A percentile compares a stretch with the other conserved stretches of the same genome.
These are phyloP conservation scores for Tribolium freemani DNA, from an alignment of 2,888 invertebrate species.

Conservation along the genomic window DNA sequence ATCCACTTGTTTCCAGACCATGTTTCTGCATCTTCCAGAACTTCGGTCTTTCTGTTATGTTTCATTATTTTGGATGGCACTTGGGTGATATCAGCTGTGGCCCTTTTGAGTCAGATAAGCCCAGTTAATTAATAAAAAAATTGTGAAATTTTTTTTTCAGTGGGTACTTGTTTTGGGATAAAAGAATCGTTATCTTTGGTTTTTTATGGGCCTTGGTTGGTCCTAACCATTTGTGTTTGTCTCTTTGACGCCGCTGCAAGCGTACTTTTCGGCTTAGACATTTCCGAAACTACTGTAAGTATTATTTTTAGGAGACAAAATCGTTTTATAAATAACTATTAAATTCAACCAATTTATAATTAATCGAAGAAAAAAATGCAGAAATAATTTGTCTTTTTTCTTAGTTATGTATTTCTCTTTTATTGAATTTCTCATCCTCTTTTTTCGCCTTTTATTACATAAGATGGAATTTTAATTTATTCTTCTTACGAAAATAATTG, in stretches of 20 bases:
- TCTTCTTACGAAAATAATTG: too few species aligned
- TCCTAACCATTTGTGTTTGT: slow-evolving; percentile 61
- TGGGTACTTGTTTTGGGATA: slow-evolving; percentile 52
- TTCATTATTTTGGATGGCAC: slow-evolving; percentile 54
- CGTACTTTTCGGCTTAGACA: slow-evolving; percentile 66
- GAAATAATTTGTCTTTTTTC: too few species aligned
- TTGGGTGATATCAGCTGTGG: slow-evolving; percentile 58
- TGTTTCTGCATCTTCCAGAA: slow-evolving; percentile 46
- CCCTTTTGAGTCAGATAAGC: slow-evolving; percentile 55
- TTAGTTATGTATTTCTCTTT: too few species aligned
- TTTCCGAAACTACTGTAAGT: slow-evolving; percentile 65
- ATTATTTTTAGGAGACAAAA: too few species aligned
- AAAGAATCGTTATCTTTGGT: slow-evolving; percentile 50
- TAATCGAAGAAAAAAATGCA: too few species aligned
- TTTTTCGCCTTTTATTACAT: too few species aligned
- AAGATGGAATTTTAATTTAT: too few species aligned
- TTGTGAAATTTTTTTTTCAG: slow-evolving; percentile 46
- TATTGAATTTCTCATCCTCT: too few species aligned
- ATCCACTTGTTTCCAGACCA: slow-evolving; percentile 48
- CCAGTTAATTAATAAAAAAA: neutral
- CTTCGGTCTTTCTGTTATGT: slow-evolving; percentile 48
- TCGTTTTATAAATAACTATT: too few species aligned
- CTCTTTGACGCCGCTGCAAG: slow-evolving; percentile 67
- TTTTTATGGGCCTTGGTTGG: slow-evolving; percentile 66
- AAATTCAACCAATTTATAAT: too few species aligned